A percentile compares a stretch with the other conserved stretches of the same genome.
Conservation (phyloP, 2,888 invertebrate genomes). For the Griposia aprilina region DNA sequence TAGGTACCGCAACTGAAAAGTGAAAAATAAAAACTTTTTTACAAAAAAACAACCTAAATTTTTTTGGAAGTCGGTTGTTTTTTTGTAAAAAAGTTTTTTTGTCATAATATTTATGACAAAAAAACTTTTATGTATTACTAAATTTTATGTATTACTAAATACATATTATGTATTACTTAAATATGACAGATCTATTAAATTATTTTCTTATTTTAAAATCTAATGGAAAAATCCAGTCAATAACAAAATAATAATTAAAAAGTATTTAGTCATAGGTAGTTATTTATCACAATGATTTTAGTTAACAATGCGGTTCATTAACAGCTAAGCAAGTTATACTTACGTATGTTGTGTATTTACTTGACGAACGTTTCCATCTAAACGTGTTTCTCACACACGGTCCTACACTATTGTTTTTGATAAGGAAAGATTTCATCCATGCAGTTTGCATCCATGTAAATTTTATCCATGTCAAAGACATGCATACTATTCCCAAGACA, state of each 20-base stretch:
- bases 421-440: neutral
- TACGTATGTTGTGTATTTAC: conserved; percentile 1
- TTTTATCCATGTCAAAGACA: neutral
- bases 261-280: conserved; percentile 32
- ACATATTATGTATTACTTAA: too few species aligned
- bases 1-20: too few species aligned
- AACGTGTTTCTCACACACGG: conserved; percentile 25
- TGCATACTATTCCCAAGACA: neutral
- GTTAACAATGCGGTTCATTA: conserved; percentile 37
- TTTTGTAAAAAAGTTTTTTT: too few species aligned
- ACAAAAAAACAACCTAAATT: too few species aligned
- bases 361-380: neutral
- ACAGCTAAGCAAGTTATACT: conserved; percentile 19
- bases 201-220: neutral
- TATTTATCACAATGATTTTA: neutral
- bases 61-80: too few species aligned
- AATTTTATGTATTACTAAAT: too few species aligned
- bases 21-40: too few species aligned
- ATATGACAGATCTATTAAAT: neutral
- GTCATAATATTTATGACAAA: too few species aligned
- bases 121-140: too few species aligned
- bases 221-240: conserved; percentile 12
- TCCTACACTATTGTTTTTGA: conserved; percentile 18
- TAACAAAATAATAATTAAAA: conserved; percentile 46
- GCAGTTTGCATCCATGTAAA: too few species aligned